Base-by-base conservation (phyloP, 2,113 vertebrate genomes). In the Ciconia boyciana region DNA sequence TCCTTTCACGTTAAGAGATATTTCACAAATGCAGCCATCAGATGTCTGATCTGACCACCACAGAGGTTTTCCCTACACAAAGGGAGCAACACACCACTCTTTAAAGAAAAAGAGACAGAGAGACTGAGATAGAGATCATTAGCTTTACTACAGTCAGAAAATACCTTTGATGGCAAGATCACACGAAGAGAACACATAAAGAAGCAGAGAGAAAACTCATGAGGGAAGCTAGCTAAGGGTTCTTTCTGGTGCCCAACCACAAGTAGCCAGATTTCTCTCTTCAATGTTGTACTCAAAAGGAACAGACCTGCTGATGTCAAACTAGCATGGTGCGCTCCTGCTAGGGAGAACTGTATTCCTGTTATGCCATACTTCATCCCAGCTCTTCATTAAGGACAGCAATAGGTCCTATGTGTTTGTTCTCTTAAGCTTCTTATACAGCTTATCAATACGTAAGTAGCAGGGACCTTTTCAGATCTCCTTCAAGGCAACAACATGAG, bases 111-210 rank as follows among this genome's bases (percentile, higher is more conserved):
- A 75, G 61, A 95, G 93, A 88, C 83, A 93, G 90, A 93, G 82
- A 95, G 90, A 51, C 82, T 13, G 89, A 92, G 94, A 86, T 71
- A 93, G 93, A 94, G 89, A 96, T 96, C 92, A 96, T 96, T 95
- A 94, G 90, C 90, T 90, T 48, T 34, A 86, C 95, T 96, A 76
- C 88, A 94, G 90, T 70, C 96, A 95, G 94, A 86, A 89, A 92
- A 93, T 74, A 89, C 86, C 95, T 97, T 94, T 96, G 96, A 97
- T 71, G 90, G 90, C 82, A 92, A 96, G 85, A 96, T 96, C 92
- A 96, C 86, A 97, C 9, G 1, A 88, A 74, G 41, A 86, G 96
- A 94, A 88, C 82, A 90, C 66, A 94, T 24, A 94, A 69, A 92
- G 85, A 25, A 90, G 92, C n/a, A 88, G 93, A 83, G 64, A 91